Evolutionary conservation across 2,797 vertebrate genomes (phyloP), one percentile per base, ranked within the genome.

Genomic region (Ataeniobius toweri): DNA sequence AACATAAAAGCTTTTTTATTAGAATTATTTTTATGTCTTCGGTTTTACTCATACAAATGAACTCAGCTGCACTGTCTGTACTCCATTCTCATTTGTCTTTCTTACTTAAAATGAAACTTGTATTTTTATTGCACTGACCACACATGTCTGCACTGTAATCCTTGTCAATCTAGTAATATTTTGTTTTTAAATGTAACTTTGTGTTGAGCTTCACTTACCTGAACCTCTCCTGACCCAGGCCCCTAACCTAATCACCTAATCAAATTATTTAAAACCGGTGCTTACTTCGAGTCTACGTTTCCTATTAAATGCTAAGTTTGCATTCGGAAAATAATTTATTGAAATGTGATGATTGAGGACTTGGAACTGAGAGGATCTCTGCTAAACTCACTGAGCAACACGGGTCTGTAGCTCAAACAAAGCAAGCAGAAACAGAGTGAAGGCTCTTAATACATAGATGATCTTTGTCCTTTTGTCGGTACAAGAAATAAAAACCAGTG

Each of bases 171-270:
- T 31, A 13, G n/a, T 56, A 74, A 46, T 36, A n/a, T 50, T 75
- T 20, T 71, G 22, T 75, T 1, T 53, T 9, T 36, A 61, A 61
- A 26, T 39, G 12, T 61, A 51, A 63, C n/a, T 50, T 56, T 73
- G 26, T 26, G 46, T 31, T 31, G 10, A 78, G 0, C 74, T 74
- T 86, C 81, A 75, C 84, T 83, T 0, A 74, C 76, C 84, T 89
- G 83, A 88, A 82, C 82, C 70, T 76, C n/a, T 76, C 36, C 46
- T 41, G 72, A 67, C 63, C 14, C 59, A 18, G 50, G 3, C 50
- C 50, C 16, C 50, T 8, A 61, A 61, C 5, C 28, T 18, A 18
- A 36, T 31, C 18, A 61, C 5, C 28, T 18, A 18, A 36, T 31
- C 18, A 1, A 41, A 4, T 39, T 39, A 39, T 65, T 65, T 65